Conservation (phyloP, 2,113 vertebrate species). For the Pteronura brasiliensis region DNA sequence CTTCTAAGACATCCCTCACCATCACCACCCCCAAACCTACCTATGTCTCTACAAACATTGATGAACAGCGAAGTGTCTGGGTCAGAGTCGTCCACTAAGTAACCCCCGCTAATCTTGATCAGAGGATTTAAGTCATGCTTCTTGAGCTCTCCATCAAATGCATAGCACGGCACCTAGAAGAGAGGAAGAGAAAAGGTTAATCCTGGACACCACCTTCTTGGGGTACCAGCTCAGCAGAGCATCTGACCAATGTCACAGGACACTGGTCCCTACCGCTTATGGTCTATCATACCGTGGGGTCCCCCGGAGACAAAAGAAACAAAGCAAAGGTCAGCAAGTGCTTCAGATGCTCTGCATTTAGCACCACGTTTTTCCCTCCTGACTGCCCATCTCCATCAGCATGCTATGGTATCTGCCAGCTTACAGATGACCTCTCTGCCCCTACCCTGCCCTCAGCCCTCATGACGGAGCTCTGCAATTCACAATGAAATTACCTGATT, state of each 20-base stretch:
- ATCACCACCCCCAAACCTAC: slow-evolving; percentile 55
- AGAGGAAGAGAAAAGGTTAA: not conserved
- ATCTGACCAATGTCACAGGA: fast-evolving
- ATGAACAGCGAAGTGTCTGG: slow-evolving; percentile 90
- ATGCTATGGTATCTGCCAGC: not conserved
- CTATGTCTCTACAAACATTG: slow-evolving; percentile 94
- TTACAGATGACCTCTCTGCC: not conserved
- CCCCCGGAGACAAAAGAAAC: not conserved
- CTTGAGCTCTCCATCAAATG: slow-evolving; percentile 86
- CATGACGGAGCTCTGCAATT: not conserved
- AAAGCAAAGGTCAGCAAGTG: not conserved
- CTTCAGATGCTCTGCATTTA: not conserved
- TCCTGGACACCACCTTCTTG: fast-evolving
- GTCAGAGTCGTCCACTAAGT: slow-evolving; percentile 94
- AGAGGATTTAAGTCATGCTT: slow-evolving; percentile 96
- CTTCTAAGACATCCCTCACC: not conserved
- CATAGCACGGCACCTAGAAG: slow-evolving; percentile 93
- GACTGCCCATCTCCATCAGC: not conserved
- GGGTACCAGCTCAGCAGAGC: fast-evolving
- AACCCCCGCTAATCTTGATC: slow-evolving; percentile 88
- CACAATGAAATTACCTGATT: not conserved
- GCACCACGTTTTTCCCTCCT: not conserved
- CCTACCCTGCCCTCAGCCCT: not conserved
- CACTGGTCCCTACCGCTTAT: fast-evolving
- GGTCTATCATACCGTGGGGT: fast-evolving